A percentile compares a stretch with the other conserved stretches of the same genome.
Evolutionary conservation across 2,888 invertebrate genomes (phyloP).

Genomic region (Catotricha subobsoleta): DNA sequence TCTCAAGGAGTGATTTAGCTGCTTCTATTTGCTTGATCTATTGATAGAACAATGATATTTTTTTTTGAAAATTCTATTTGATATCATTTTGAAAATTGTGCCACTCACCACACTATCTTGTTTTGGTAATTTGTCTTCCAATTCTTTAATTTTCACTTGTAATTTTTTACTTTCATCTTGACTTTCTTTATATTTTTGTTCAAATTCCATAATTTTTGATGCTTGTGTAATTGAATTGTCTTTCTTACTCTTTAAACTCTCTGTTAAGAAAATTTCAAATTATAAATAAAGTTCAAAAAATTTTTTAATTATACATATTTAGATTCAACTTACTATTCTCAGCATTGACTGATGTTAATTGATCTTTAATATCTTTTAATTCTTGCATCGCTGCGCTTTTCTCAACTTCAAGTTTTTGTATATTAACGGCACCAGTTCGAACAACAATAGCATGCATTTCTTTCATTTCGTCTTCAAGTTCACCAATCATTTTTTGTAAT

Average conservation of each 20-base stretch:
- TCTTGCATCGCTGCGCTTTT: constrained; percentile 43
- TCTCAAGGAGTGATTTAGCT: constrained; percentile 29
- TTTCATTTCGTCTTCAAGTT: constrained; percentile 72
- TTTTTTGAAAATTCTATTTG: not conserved
- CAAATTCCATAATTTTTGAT: constrained; percentile 42
- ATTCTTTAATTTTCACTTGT: constrained; percentile 33
- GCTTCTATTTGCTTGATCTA: constrained; percentile 33
- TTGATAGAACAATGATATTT: constrained; percentile 4
- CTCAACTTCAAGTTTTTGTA: constrained; percentile 42
- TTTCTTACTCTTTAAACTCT: constrained; percentile 16
- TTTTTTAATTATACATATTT: constrained; percentile 1
- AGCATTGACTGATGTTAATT: constrained; percentile 41
- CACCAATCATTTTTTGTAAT: constrained; percentile 68
- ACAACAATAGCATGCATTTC: constrained; percentile 28
- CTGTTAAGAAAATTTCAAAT: constrained; percentile 13
- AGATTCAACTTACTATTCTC: constrained; percentile 19
- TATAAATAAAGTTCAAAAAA: not conserved
- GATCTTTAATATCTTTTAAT: constrained; percentile 45
- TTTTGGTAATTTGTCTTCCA: constrained; percentile 34
- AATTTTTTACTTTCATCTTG: constrained; percentile 48
- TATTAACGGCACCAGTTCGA: constrained; percentile 26
- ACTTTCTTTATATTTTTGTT: constrained; percentile 45
- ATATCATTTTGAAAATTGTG: not conserved
- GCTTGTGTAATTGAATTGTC: constrained; percentile 26
- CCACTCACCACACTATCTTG: constrained; percentile 28